Base-by-base conservation (phyloP, 1,140 invertebrate genomes). In the Orius laevigatus region DNA sequence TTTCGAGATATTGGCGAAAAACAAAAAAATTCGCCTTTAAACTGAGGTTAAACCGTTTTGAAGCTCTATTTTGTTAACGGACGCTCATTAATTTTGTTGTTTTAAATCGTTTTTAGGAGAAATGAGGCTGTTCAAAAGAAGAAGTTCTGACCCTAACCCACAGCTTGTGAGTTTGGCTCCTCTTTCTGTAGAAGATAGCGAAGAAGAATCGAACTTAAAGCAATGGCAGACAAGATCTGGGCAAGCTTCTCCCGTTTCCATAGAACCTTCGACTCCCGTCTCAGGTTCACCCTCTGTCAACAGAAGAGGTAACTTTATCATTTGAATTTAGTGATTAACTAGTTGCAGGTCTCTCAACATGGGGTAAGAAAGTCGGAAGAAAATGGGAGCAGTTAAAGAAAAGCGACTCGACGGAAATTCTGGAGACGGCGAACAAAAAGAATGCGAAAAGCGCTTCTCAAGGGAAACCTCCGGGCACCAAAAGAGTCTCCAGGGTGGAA, bases 381-480 rank as follows among this genome's bases (percentile, higher is more conserved):
- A 73, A 71, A 57, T 76, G 72, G 72, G 74, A 78, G 34, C 69
- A 75, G 51, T 56, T 76, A 32, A 75, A 71, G 57, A 62, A 70
- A 42, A 69, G 70, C 19, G 72, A 76, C 36, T 74, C 72, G 18
- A 70, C 67, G 0, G 75, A 78, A 56, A 49, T 72, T 14, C 59
- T 73, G 11, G 62, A 49, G 34, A 25, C 46, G 19, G 14, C 44
- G 9, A 36, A 42, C 31, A 51, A 45, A 12, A 48, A 40, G 12
- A 10, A 42, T 16, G 38, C 44, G 25, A 46, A 45, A 49, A 32
- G 40, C 9, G 47, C 53, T 11, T 20, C 54, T 3, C 43, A 43
- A n/a, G 14, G 46, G 5, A 33, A 20, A 8, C 42, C 47, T n/a
- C 40, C 49, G 3, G 20, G 14, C 16, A 4, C 48, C 4, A 46